Percentiles rank a stretch among this genome's conserved stretches.
phyloP scores from a whole-genome alignment of 2,113 vertebrate species.

The Malurus cyaneus region DNA sequence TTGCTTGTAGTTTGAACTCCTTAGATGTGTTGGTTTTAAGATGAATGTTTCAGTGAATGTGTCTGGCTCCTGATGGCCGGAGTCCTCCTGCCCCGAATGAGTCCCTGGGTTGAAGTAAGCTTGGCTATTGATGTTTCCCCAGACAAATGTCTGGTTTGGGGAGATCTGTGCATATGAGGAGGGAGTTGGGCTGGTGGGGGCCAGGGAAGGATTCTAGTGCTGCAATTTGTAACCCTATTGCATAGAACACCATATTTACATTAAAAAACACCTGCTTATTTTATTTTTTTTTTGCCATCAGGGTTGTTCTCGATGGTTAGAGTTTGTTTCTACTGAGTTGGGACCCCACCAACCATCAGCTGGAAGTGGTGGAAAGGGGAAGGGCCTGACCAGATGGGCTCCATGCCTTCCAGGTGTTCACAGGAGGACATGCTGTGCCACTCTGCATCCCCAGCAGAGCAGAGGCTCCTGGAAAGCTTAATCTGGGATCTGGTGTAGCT shows the following conservation, averaged over 20 bases:
- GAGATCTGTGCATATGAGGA: not conserved
- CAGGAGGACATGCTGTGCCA: not conserved
- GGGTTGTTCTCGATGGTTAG: not conserved
- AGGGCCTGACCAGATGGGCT: conserved; percentile 11
- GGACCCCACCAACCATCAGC: not conserved
- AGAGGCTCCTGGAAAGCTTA: not conserved
- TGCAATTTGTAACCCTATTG: not conserved
- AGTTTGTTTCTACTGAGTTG: not conserved
- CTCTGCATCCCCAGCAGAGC: not conserved
- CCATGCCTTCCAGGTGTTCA: not conserved
- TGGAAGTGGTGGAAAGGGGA: not conserved
- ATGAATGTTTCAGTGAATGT: not conserved
- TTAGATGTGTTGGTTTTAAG: conserved; percentile 12
- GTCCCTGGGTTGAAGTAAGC: not conserved
- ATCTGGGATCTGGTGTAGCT: not conserved
- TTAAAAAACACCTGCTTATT: not conserved
- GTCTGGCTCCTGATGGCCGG: not conserved
- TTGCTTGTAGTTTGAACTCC: conserved; percentile 54
- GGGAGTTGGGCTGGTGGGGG: not conserved
- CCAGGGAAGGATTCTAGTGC: not conserved
- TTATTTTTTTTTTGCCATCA: not conserved
- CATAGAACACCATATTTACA: not conserved
- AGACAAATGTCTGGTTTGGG: not conserved
- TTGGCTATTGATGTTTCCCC: not conserved
- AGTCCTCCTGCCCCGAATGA: not conserved